A percentile compares a stretch with the other conserved stretches of the same genome.
Evolutionary conservation across 2,113 vertebrate genomes (phyloP).

Genomic region (Hassar affinis): DNA sequence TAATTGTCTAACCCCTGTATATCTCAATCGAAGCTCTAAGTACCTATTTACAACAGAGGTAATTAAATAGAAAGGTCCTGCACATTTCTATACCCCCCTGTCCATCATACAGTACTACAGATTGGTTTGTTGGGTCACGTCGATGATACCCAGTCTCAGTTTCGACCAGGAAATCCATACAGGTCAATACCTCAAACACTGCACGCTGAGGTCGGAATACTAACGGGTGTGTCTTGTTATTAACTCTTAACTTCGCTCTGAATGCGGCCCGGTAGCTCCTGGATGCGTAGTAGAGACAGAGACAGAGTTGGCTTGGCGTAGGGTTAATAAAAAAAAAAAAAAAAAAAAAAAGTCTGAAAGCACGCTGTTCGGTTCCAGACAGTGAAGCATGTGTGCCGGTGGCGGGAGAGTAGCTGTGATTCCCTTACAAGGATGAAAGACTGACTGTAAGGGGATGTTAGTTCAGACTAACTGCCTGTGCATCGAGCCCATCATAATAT

Average conservation of each 20-base stretch:
- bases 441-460: conserved; percentile 14
- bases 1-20: no score
- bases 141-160: not conserved
- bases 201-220: not conserved
- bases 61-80: not conserved
- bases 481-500: conserved; percentile 25
- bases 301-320: not conserved
- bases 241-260: not conserved
- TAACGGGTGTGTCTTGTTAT: no score
- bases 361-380: not conserved
- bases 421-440: conserved; percentile 7
- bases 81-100: not conserved
- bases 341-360: not conserved
- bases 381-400: conserved; percentile 26
- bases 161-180: not conserved
- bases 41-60: not conserved
- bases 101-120: not conserved
- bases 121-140: not conserved
- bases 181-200: no score
- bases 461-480: conserved; percentile 30
- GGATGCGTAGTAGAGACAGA: not conserved
- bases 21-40: not conserved
- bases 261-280: not conserved
- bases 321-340: no score
- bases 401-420: conserved; percentile 1